Evolutionary conservation across 2,113 vertebrate species (phyloP).

Genomic region (Speoplatyrhinus poulsoni): DNA sequence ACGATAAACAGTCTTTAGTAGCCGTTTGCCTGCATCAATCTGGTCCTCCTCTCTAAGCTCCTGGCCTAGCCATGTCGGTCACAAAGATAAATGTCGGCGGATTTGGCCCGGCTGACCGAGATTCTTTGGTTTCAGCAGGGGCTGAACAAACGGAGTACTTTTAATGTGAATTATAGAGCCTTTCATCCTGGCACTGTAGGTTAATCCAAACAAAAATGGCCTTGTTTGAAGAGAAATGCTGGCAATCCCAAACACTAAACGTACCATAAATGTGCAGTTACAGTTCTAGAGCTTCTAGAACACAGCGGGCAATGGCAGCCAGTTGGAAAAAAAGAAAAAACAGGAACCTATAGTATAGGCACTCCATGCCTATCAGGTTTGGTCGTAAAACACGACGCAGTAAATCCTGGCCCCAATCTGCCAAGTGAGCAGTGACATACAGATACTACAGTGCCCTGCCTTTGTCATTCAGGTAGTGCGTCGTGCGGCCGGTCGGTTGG

Average conservation of each 20-base stretch:
- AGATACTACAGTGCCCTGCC: too few relatives aligned
- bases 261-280: not conserved
- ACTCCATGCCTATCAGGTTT: too few relatives aligned
- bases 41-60: constrained; percentile 30
- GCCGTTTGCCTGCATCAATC: constrained; percentile 40
- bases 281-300: not conserved
- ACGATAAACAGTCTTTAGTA: constrained; percentile 57
- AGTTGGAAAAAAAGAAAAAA: too few relatives aligned
- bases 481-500: too few relatives aligned
- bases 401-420: too few relatives aligned
- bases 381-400: too few relatives aligned
- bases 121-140: constrained; percentile 26
- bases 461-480: too few relatives aligned
- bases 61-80: constrained; percentile 8
- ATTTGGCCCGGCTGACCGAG: constrained; percentile 2
- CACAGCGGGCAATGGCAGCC: not conserved
- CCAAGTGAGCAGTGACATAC: too few relatives aligned
- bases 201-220: constrained; percentile 4
- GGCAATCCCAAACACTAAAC: not conserved
- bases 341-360: too few relatives aligned
- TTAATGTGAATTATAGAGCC: constrained; percentile 34
- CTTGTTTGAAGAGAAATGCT: not conserved
- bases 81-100: constrained; percentile 32
- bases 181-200: constrained; percentile 22
- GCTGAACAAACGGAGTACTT: constrained; percentile 40